A percentile compares a stretch with the other conserved stretches of the same genome.
phyloP scores from a whole-genome alignment of 1,140 invertebrate genomes.

The Cylas formicarius region DNA sequence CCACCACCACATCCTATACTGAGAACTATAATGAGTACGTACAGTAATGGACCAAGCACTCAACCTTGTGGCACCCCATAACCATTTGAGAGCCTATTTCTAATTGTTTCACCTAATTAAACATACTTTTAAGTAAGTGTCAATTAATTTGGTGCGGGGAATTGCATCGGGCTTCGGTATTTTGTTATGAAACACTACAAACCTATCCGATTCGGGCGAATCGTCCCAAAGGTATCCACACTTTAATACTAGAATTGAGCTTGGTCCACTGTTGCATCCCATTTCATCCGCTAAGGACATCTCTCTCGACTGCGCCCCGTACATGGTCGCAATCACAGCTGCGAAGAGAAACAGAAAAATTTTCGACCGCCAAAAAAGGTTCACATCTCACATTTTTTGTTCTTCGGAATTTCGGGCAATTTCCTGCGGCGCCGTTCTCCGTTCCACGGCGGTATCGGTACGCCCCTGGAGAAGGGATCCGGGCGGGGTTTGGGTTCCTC shows the following conservation, averaged over 20 bases:
- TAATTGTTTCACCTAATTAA: no score
- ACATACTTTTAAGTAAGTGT: no score
- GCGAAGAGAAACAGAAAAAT: slow-evolving; percentile 23
- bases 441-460: slow-evolving; percentile 31
- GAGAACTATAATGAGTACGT: no score
- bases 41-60: no score
- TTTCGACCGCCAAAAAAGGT: neutral
- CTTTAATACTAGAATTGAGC: slow-evolving; percentile 67
- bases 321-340: slow-evolving; percentile 46
- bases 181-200: no score
- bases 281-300: slow-evolving; percentile 67
- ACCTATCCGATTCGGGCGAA: slow-evolving; percentile 71
- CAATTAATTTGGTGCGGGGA: no score
- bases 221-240: slow-evolving; percentile 70
- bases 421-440: slow-evolving; percentile 67
- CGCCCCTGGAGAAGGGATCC: slow-evolving; percentile 25
- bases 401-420: slow-evolving; percentile 80
- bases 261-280: slow-evolving; percentile 41
- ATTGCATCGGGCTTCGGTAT: no score
- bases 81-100: no score
- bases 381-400: slow-evolving; percentile 78
- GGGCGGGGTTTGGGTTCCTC: slow-evolving; percentile 9
- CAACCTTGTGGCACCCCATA: no score
- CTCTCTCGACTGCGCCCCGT: slow-evolving; percentile 43
- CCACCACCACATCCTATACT: no score